phyloP scores from a whole-genome alignment of 2,797 vertebrate genomes.

The Hippocampus kuda region DNA sequence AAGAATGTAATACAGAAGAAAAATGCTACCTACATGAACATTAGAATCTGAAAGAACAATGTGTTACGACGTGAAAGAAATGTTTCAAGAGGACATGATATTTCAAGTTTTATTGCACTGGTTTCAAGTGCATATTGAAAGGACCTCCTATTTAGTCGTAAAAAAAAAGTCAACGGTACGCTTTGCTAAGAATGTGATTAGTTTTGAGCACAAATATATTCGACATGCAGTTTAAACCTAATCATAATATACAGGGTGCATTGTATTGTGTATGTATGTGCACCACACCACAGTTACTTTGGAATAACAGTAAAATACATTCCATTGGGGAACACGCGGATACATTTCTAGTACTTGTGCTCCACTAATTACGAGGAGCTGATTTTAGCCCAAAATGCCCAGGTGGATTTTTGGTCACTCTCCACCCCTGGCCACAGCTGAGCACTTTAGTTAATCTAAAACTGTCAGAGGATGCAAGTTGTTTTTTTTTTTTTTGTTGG shows the following conservation, averaged over 20 bases:
- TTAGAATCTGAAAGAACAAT: conserved; percentile 3
- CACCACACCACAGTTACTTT: too few relatives aligned
- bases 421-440: neutral
- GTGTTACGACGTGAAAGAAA: neutral
- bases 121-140: neutral
- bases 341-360: too few relatives aligned
- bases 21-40: neutral
- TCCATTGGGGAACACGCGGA: too few relatives aligned
- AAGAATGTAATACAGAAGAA: conserved; percentile 1
- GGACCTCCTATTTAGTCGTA: neutral
- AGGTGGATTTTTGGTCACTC: too few relatives aligned
- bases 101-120: neutral
- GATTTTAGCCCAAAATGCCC: too few relatives aligned
- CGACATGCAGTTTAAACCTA: neutral
- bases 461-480: neutral
- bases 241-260: neutral
- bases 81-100: neutral
- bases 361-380: too few relatives aligned
- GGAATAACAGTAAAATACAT: too few relatives aligned
- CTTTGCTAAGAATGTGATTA: neutral
- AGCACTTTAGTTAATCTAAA: neutral
- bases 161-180: neutral
- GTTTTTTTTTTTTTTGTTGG: neutral
- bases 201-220: neutral
- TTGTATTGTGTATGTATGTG: neutral